A percentile compares a stretch with the other conserved stretches of the same genome.
These are phyloP conservation scores for Oreochromis spilurus DNA, from an alignment of 2,113 vertebrate species.

Conservation along the genomic window DNA sequence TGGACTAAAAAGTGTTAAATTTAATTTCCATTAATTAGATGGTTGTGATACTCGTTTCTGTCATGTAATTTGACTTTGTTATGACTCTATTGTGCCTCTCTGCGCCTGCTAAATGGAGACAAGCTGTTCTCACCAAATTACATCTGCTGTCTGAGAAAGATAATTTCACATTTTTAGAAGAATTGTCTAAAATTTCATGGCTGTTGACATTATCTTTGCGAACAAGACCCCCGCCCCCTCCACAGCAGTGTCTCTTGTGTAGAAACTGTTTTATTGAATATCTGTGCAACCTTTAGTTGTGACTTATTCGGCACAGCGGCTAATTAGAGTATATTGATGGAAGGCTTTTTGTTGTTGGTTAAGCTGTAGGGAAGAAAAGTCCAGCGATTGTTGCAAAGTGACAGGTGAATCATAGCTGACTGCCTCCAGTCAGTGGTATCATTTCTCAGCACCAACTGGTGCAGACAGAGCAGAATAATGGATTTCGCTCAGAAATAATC, in stretches of 20 bases:
- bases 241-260: not conserved
- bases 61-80: not conserved
- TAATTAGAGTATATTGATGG: constrained; percentile 47
- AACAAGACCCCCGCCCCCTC: not conserved
- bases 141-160: not conserved
- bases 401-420: constrained; percentile 42
- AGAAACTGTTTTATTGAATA: constrained; percentile 27
- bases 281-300: constrained; percentile 23
- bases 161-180: not conserved
- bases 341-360: constrained; percentile 11
- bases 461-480: constrained; percentile 5
- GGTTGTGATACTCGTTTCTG: not conserved
- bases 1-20: not conserved
- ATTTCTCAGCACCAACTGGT: constrained; percentile 1
- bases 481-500: constrained; percentile 25
- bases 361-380: constrained; percentile 21
- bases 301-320: constrained; percentile 7
- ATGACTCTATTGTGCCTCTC: not conserved
- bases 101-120: not conserved
- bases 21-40: not conserved
- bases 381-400: constrained; percentile 37
- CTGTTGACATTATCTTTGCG: not conserved
- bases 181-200: not conserved
- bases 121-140: not conserved
- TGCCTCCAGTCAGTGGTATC: not conserved